Base-by-base conservation (phyloP, 2,797 vertebrate genomes). In the Chaetodon trifasciatus region DNA sequence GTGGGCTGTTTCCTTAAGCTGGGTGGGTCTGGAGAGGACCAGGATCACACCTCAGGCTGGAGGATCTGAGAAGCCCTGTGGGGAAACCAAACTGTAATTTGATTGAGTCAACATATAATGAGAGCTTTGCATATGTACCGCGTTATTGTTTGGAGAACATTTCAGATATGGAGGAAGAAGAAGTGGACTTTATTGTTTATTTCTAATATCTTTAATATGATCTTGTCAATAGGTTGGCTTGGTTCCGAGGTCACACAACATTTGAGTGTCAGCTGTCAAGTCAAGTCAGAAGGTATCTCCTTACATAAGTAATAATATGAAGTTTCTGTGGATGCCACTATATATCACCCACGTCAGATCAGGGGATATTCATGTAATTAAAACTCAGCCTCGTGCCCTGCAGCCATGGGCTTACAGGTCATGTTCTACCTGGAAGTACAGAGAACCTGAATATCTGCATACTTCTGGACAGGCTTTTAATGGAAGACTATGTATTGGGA, bases 381-480 rank as follows among this genome's bases (percentile, higher is more conserved):
- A 32, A 88, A 55, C 74, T 39, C 76, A 74, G 78, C 75, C 21
- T 46, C 1, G 19, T 81, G 83, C 78, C 88, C 83, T 81, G 82
- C 81, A 86, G 89, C 74, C 70, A 61, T 1, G 50, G 82, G 80
- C 87, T 83, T 58, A 82, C 76, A 83, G 92, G 92, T 91, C 88
- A 86, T 16, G 62, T 73, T 70, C 63, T 67, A 39, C 78, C 77
- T 81, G 60, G 56, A 24, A 87, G 67, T 42, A 39, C 67, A 79
- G 50, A 80, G 82, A 95, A 94, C 93, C 87, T 88, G 93, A 92
- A 92, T 79, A 81, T 91, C 92, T 79, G 89, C 93, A 95, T 95
- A 91, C 86, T 93, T 94, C 76, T 81, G 86, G 80, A 82, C 73
- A 78, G 78, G 79, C 82, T 79, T 40, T 66, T 32, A 40, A 60